These are phyloP conservation scores for Blastobasis lacticolella DNA, from an alignment of 2,888 invertebrate genomes.

Conservation along the genomic window DNA sequence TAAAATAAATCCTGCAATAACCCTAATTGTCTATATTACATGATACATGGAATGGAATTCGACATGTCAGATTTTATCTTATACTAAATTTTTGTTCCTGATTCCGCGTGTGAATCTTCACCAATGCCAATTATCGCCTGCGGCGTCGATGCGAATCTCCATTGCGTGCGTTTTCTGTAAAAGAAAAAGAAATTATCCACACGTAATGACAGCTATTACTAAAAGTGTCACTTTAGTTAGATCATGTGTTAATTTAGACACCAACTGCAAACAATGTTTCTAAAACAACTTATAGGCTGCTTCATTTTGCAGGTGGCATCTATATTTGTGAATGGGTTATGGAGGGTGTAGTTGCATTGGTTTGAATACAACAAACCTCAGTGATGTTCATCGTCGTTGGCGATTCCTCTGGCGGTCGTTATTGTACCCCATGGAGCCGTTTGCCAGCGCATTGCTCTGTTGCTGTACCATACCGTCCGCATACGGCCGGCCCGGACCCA, in stretches of 20 bases:
- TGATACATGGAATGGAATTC: conserved; percentile 30
- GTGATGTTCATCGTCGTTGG: conserved; percentile 59
- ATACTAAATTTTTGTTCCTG: conserved; percentile 19
- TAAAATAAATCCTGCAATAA: too few species aligned
- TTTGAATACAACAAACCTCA: conserved; percentile 70
- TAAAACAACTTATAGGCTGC: neutral
- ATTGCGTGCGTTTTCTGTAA: conserved; percentile 67
- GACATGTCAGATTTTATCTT: conserved; percentile 5
- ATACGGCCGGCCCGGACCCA: conserved; percentile 53
- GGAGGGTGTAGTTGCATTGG: conserved; percentile 60
- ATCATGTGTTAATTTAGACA: too few species aligned
- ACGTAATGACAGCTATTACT: neutral
- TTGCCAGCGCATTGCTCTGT: conserved; percentile 47
- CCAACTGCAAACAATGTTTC: too few species aligned
- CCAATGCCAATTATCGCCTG: conserved; percentile 45
- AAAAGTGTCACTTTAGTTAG: neutral
- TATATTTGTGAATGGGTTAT: conserved; percentile 28
- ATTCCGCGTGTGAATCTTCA: conserved; percentile 10
- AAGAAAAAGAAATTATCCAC: conserved; percentile 20
- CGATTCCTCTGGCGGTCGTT: conserved; percentile 70
- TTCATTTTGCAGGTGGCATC: conserved; percentile 16
- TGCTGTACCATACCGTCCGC: conserved; percentile 37
- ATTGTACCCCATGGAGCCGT: conserved; percentile 68
- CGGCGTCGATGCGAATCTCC: conserved; percentile 66
- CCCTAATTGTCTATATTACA: too few species aligned